A percentile compares a stretch with the other conserved stretches of the same genome.
phyloP scores from a whole-genome alignment of 2,113 vertebrate species.

The Oophaga pumilio region DNA sequence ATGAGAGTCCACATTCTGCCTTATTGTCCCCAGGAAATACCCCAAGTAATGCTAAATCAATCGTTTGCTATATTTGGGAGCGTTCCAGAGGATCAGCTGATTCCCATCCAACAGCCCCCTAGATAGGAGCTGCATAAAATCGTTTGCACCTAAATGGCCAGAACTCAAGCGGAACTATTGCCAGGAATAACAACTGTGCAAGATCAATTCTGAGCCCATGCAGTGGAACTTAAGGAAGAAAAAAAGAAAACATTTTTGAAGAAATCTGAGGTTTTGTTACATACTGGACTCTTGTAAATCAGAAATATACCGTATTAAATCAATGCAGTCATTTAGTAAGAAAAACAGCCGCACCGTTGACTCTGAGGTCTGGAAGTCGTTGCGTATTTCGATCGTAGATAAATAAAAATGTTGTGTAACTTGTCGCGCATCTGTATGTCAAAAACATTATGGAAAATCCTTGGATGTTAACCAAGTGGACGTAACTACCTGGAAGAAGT shows the following conservation, averaged over 20 bases:
- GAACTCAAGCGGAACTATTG: slow-evolving; percentile 63
- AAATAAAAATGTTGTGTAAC: slow-evolving; percentile 65
- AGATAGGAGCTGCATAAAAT: slow-evolving; percentile 64
- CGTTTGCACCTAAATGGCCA: slow-evolving; percentile 65
- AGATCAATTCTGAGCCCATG: slow-evolving; percentile 65
- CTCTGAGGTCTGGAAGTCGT: slow-evolving; percentile 62
- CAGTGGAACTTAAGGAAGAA: slow-evolving; percentile 65
- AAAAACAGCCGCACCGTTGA: slow-evolving; percentile 62
- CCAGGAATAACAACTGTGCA: slow-evolving; percentile 71
- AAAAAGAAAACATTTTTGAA: slow-evolving; percentile 62
- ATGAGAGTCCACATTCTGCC: slow-evolving; percentile 58
- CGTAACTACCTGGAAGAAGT: not conserved
- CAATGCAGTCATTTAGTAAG: slow-evolving; percentile 63
- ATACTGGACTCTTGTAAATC: slow-evolving; percentile 69
- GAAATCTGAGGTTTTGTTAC: slow-evolving; percentile 69
- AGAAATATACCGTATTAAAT: slow-evolving; percentile 69
- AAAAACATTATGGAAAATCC: slow-evolving; percentile 61
- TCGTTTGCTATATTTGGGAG: slow-evolving; percentile 42
- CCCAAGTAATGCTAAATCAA: slow-evolving; percentile 37
- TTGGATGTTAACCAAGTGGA: slow-evolving; percentile 58
- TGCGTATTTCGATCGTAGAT: slow-evolving; percentile 68
- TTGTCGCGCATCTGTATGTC: slow-evolving; percentile 64
- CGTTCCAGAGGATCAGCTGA: slow-evolving; percentile 65
- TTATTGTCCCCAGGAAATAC: slow-evolving; percentile 62
- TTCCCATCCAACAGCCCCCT: slow-evolving; percentile 66